A percentile compares a stretch with the other conserved stretches of the same genome.
phyloP scores from a whole-genome alignment of 1,140 invertebrate genomes.

The Colletes gigas region DNA sequence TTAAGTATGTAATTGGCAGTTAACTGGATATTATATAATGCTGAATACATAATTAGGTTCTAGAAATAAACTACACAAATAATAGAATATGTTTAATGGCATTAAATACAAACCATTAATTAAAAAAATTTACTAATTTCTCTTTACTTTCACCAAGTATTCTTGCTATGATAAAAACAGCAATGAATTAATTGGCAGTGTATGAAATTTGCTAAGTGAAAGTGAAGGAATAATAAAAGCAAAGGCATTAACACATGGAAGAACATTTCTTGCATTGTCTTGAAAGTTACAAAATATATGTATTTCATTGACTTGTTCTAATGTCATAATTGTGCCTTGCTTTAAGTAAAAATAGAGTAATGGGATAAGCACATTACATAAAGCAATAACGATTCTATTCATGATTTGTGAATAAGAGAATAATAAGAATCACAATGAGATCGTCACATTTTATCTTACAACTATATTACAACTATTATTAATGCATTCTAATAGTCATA shows the following conservation, averaged over 20 bases:
- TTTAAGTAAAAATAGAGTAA: constrained; percentile 34
- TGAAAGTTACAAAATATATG: neutral
- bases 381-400: constrained; percentile 46
- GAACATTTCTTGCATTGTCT: constrained; percentile 44
- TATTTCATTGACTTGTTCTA: constrained; percentile 12
- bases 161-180: constrained; percentile 61
- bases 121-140: constrained; percentile 25
- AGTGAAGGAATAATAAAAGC: constrained; percentile 48
- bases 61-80: constrained; percentile 22
- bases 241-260: constrained; percentile 48
- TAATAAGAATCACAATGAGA: constrained; percentile 76
- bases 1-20: constrained; percentile 60
- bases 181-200: constrained; percentile 75
- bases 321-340: constrained; percentile 20
- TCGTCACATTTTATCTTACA: constrained; percentile 70
- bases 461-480: constrained; percentile 66
- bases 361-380: constrained; percentile 18
- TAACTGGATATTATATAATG: constrained; percentile 44
- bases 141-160: constrained; percentile 53
- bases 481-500: constrained; percentile 61
- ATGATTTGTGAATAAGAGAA: constrained; percentile 67
- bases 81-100: constrained; percentile 28
- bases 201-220: constrained; percentile 64
- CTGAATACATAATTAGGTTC: constrained; percentile 25
- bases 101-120: constrained; percentile 33